These are phyloP conservation scores for Tridacna gigas DNA, from an alignment of 2,888 invertebrate species.

Conservation along the genomic window DNA sequence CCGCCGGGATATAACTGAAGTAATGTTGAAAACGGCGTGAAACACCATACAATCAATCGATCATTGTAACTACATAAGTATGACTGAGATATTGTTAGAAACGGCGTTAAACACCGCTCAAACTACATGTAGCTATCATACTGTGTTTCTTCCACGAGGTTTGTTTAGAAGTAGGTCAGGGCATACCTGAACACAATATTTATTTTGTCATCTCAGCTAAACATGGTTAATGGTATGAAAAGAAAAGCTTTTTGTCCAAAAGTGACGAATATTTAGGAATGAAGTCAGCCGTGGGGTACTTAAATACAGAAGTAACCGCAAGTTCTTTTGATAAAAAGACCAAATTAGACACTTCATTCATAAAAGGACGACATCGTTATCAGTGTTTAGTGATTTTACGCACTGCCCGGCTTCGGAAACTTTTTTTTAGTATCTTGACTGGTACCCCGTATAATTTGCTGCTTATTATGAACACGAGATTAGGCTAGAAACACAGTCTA, in stretches of 20 bases:
- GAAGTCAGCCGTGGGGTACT: constrained; percentile 4
- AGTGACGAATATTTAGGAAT: constrained; percentile 19
- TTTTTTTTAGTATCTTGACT: too few relatives aligned
- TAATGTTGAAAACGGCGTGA: too few relatives aligned
- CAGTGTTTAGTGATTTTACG: neutral
- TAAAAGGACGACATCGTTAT: neutral
- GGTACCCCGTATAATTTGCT: too few relatives aligned
- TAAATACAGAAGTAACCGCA: constrained; percentile 16
- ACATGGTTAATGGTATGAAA: neutral
- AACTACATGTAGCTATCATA: too few relatives aligned
- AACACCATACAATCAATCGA: too few relatives aligned
- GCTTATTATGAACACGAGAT: too few relatives aligned
- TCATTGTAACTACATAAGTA: too few relatives aligned
- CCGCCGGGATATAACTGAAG: too few relatives aligned
- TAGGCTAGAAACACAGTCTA: too few relatives aligned
- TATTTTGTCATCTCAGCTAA: neutral
- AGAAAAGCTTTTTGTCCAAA: neutral
- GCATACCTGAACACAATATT: neutral
- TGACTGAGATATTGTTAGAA: too few relatives aligned
- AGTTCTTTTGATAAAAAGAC: constrained; percentile 8
- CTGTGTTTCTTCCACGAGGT: neutral
- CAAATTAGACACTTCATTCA: neutral
- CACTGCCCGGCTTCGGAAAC: neutral
- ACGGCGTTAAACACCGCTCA: too few relatives aligned
- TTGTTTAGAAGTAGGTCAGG: neutral